Conservation (phyloP, 2,888 invertebrate species). For the Drosophila neotestacea region DNA sequence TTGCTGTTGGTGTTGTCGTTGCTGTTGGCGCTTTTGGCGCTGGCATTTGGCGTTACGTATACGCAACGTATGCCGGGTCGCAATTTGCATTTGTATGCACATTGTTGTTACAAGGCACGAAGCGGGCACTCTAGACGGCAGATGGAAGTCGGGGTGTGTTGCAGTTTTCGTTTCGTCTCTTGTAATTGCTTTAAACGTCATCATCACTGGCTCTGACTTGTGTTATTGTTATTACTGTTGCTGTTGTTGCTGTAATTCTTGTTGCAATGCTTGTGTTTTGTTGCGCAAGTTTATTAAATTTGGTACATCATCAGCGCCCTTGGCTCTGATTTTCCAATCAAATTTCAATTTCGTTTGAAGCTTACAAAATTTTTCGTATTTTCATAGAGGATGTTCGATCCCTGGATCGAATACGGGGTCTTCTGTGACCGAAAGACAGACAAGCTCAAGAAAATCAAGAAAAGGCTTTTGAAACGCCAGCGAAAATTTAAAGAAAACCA, state of each 20-base stretch:
- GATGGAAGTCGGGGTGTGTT: constrained; percentile 14
- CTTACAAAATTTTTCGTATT: constrained; percentile 10
- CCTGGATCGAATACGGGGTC: constrained; percentile 40
- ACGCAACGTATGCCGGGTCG: constrained; percentile 73
- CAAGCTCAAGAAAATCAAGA: constrained; percentile 6
- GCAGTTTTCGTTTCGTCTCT: constrained; percentile 51
- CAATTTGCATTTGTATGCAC: constrained; percentile 81
- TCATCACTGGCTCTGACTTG: constrained; percentile 58
- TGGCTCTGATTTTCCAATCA: constrained; percentile 61
- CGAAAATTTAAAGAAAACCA: not conserved
- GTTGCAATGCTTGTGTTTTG: constrained; percentile 29
- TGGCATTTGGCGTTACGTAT: constrained; percentile 73
- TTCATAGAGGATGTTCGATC: constrained; percentile 27
- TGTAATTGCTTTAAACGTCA: constrained; percentile 80
- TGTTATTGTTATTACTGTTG: constrained; percentile 11
- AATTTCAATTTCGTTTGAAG: constrained; percentile 30
- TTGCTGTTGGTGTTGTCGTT: constrained; percentile 1
- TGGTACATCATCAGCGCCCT: constrained; percentile 23
- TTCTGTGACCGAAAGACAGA: not conserved
- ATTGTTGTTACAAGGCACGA: constrained; percentile 59
- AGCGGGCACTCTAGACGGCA: constrained; percentile 7
- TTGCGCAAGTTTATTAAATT: constrained; percentile 58
- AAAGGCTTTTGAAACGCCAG: constrained; percentile 12
- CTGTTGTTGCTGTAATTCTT: constrained; percentile 7
- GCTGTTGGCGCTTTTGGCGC: constrained; percentile 43